A percentile compares a stretch with the other conserved stretches of the same genome.
Conservation (phyloP, 2,113 vertebrate genomes). For the Chaenogobius annularis region DNA sequence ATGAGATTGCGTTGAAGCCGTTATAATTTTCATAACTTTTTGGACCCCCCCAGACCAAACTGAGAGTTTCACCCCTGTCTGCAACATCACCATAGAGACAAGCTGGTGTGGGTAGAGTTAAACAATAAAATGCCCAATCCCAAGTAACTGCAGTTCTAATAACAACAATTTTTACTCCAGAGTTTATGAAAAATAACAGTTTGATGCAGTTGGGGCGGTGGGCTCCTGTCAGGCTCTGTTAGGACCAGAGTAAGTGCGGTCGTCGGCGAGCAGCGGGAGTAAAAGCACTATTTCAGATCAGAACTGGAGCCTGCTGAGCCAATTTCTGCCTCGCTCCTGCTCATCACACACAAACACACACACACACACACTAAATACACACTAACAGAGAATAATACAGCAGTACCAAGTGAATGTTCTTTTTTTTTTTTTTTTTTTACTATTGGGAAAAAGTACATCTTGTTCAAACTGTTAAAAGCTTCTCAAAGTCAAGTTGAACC, state of each 20-base stretch:
- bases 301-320: slow-evolving; percentile 34
- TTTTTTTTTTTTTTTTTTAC: too few species aligned
- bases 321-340: slow-evolving; percentile 38
- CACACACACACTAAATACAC: neutral
- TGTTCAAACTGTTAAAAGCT: slow-evolving; percentile 23
- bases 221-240: neutral
- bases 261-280: slow-evolving; percentile 36
- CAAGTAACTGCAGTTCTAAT: neutral
- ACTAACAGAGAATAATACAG: slow-evolving; percentile 3
- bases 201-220: neutral
- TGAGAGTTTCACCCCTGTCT: too few species aligned
- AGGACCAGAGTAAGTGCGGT: slow-evolving; percentile 6
- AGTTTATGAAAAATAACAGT: neutral
- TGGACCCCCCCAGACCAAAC: too few species aligned
- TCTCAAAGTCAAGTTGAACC: slow-evolving; percentile 7
- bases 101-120: neutral
- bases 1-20: too few species aligned
- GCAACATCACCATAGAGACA: neutral
- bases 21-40: too few species aligned
- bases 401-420: slow-evolving; percentile 3
- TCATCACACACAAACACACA: slow-evolving; percentile 31
- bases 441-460: neutral
- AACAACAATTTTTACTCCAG: slow-evolving; percentile 7
- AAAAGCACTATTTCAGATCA: slow-evolving; percentile 47
- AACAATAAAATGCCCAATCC: neutral